These are phyloP conservation scores for Netelia virgata DNA, from an alignment of 2,888 invertebrate genomes.

Conservation along the genomic window DNA sequence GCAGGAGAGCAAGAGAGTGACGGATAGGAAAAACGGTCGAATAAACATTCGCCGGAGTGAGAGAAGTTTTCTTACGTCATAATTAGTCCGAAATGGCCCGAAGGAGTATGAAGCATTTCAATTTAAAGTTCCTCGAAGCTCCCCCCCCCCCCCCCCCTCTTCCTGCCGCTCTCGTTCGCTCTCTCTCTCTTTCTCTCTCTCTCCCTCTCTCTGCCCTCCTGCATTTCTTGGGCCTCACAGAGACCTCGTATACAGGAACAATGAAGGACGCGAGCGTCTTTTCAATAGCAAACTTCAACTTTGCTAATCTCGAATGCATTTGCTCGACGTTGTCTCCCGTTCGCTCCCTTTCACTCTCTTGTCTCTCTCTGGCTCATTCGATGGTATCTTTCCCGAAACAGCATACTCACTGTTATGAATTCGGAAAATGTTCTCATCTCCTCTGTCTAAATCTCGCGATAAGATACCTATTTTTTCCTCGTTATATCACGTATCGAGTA, in stretches of 20 bases:
- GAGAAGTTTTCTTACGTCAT: conserved; percentile 59
- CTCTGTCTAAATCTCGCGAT: too few relatives aligned
- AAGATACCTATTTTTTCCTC: too few relatives aligned
- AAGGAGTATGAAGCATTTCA: conserved; percentile 63
- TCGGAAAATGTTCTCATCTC: background rate
- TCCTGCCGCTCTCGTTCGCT: background rate
- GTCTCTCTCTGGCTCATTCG: conserved; percentile 10
- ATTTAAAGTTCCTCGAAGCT: conserved; percentile 61
- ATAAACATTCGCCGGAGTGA: conserved; percentile 49
- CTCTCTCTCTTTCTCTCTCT: conserved; percentile 21
- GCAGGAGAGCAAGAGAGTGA: conserved; percentile 6
- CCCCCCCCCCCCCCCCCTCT: conserved; percentile 2
- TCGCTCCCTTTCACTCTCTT: conserved; percentile 28
- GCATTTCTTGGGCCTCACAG: conserved; percentile 4
- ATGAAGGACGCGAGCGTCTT: conserved; percentile 32
- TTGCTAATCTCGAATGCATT: conserved; percentile 50
- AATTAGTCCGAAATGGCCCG: conserved; percentile 60
- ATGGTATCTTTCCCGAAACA: background rate
- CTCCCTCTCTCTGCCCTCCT: background rate
- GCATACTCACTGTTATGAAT: background rate
- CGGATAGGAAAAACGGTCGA: conserved; percentile 33
- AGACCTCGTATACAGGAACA: conserved; percentile 36
- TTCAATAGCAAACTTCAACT: conserved; percentile 52
- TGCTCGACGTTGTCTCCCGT: conserved; percentile 38
- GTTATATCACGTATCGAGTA: too few relatives aligned